Evolutionary conservation across 2,113 vertebrate species (phyloP).

Genomic region (Petromus typicus): DNA sequence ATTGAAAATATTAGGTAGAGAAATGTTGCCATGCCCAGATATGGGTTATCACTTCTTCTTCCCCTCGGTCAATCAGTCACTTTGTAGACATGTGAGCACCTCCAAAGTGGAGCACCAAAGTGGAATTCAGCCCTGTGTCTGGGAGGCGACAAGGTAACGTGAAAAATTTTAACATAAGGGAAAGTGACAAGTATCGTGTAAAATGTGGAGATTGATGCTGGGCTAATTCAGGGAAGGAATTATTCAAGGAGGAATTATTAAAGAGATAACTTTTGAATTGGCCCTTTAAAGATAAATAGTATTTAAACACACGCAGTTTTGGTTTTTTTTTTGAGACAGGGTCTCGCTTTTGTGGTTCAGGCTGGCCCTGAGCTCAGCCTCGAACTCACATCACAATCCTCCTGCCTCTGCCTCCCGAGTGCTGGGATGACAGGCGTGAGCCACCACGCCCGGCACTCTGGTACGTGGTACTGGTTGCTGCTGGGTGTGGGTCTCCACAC

Average conservation of each 20-base stretch:
- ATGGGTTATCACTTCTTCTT: background rate
- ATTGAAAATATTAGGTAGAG: conserved; percentile 19
- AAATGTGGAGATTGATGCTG: background rate
- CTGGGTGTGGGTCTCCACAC: too few relatives aligned
- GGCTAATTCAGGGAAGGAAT: background rate
- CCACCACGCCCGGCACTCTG: too few relatives aligned
- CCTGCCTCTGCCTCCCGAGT: too few relatives aligned
- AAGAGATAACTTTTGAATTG: background rate
- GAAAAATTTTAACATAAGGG: background rate
- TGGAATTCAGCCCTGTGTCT: background rate
- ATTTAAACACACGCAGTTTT: background rate
- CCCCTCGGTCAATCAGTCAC: background rate
- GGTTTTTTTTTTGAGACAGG: too few relatives aligned
- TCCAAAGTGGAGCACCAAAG: background rate
- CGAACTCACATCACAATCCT: too few relatives aligned
- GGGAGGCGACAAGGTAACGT: background rate
- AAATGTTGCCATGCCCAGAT: background rate
- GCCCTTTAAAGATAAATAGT: background rate
- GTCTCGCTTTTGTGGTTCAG: too few relatives aligned
- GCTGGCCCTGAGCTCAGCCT: too few relatives aligned
- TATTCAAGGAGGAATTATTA: background rate
- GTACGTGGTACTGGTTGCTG: too few relatives aligned
- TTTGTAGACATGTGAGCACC: background rate
- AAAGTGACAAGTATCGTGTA: background rate
- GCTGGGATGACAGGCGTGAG: too few relatives aligned